phyloP scores from a whole-genome alignment of 2,797 vertebrate genomes.

The Odontamblyopus lacepedii region DNA sequence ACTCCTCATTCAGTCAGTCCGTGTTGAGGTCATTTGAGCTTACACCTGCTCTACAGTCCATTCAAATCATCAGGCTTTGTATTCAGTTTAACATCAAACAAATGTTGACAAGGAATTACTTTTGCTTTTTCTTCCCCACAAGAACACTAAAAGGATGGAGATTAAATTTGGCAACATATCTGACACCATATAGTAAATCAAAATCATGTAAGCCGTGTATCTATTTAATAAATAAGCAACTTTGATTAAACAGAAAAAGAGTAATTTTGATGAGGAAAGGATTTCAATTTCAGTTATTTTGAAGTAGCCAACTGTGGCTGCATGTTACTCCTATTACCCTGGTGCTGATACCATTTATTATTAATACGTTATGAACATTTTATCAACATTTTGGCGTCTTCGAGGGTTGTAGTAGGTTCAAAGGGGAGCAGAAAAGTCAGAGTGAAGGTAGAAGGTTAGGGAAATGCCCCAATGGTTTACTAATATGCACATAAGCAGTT shows the following conservation, averaged over 20 bases:
- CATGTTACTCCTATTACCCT: conserved; percentile 46
- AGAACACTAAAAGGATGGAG: neutral
- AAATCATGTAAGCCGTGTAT: no score
- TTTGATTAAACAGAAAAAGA: neutral
- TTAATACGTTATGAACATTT: conserved; percentile 64
- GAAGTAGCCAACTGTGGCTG: neutral
- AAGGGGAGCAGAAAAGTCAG: conserved; percentile 27
- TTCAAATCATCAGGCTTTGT: conserved; percentile 50
- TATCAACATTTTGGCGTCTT: conserved; percentile 70
- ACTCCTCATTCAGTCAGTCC: conserved; percentile 62
- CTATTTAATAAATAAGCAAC: no score
- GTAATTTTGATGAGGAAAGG: neutral
- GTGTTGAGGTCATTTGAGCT: conserved; percentile 65
- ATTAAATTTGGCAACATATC: neutral
- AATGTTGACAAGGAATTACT: conserved; percentile 35
- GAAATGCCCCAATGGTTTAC: conserved; percentile 48
- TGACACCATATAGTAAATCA: neutral
- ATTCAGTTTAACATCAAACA: conserved; percentile 21
- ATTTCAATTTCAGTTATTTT: neutral
- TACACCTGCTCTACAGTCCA: conserved; percentile 55
- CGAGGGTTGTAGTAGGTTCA: conserved; percentile 43
- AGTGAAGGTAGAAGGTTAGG: conserved; percentile 22
- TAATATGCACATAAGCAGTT: conserved; percentile 56
- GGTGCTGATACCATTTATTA: conserved; percentile 54
- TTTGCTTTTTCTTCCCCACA: conserved; percentile 39